phyloP scores from a whole-genome alignment of 2,888 invertebrate species.

The Mesochorus sp. region DNA sequence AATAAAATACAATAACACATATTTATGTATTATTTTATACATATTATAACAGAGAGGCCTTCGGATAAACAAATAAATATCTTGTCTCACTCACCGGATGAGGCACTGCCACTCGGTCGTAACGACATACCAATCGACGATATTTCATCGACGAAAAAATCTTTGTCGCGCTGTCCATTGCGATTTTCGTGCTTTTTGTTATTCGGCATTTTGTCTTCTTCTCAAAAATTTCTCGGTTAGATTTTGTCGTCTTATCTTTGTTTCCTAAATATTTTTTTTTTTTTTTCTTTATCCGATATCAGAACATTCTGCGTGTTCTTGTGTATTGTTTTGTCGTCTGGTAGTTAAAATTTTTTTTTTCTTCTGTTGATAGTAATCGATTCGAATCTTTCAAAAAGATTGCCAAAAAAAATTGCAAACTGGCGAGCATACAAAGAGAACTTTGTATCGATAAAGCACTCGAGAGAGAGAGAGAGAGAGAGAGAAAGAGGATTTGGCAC shows the following conservation, averaged over 20 bases:
- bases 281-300: conserved; percentile 31
- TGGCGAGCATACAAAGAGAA: not conserved
- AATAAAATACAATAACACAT: not conserved
- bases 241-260: conserved; percentile 42
- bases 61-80: not conserved
- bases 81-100: conserved; percentile 86
- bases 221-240: too few relatives aligned
- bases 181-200: conserved; percentile 76
- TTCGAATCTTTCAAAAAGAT: conserved; percentile 17
- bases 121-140: conserved; percentile 93
- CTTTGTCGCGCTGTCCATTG: conserved; percentile 78
- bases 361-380: conserved; percentile 15
- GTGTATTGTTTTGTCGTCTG: conserved; percentile 29
- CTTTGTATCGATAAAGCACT: conserved; percentile 23
- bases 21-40: not conserved
- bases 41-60: not conserved
- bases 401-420: conserved; percentile 1
- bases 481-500: conserved; percentile 20
- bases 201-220: conserved; percentile 74
- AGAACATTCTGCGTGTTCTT: conserved; percentile 42
- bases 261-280: not conserved
- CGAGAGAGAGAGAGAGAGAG: not conserved
- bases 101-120: conserved; percentile 88
- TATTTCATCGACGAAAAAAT: conserved; percentile 85
- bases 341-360: not conserved